Evolutionary conservation across 2,797 vertebrate species (phyloP).

Genomic region (Danio jaintianensis): DNA sequence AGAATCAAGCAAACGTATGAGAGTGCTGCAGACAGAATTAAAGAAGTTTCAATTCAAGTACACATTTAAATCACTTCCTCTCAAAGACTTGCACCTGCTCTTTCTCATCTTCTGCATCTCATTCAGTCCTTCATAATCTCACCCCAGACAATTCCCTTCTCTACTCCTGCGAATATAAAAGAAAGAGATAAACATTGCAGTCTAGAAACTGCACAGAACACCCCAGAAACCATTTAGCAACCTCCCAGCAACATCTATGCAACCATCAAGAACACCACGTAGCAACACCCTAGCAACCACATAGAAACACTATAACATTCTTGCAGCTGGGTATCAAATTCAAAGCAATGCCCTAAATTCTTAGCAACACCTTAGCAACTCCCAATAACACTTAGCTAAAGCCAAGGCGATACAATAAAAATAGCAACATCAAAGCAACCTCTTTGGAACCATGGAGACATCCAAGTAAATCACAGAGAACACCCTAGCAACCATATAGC

Average conservation of each 20-base stretch:
- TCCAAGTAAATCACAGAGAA: too few relatives aligned
- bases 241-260: neutral
- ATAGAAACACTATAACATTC: too few relatives aligned
- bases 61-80: neutral
- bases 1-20: neutral
- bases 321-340: neutral
- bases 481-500: too few relatives aligned
- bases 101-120: neutral
- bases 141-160: too few relatives aligned
- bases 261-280: neutral
- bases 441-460: too few relatives aligned
- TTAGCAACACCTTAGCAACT: neutral
- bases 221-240: neutral
- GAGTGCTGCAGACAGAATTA: neutral
- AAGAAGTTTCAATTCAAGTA: conserved; percentile 1
- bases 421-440: too few relatives aligned
- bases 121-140: neutral
- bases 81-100: neutral
- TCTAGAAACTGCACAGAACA: neutral
- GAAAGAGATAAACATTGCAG: neutral
- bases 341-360: too few relatives aligned
- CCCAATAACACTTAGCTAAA: too few relatives aligned
- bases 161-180: neutral
- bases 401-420: too few relatives aligned
- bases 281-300: neutral